Evolutionary conservation across 2,888 invertebrate species (phyloP), one percentile per base, ranked within the genome.

Genomic region (Neria commutata): DNA sequence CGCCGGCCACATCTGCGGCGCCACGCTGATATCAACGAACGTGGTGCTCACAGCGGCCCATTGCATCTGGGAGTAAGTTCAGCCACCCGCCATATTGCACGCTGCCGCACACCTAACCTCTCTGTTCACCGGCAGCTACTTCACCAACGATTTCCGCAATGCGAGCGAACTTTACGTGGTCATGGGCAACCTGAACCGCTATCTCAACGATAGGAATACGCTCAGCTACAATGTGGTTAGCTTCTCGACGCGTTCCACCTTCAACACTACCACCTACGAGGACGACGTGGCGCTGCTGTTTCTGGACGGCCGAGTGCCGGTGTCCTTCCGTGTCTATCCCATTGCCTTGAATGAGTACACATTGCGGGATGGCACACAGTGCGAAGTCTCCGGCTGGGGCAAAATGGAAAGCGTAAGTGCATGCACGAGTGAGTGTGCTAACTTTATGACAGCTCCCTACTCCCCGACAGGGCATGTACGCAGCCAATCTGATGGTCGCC

Each of bases 1-100:
- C 16, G 54, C 61, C 19, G 73, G 73, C 1, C 74, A 74, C 50
- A 60, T 72, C 26, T 74, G 74, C 24, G 73, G 74, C n/a, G 74
- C 71, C 2, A 64, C 72, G 2, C 52, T 74, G 23, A 71, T 74
- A 14, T 54, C 66, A 8, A 54, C 62, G 23, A 67, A 64, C n/a
- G 47, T 63, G 3, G 65, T 72, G 8, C 52, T 73, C 3, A 70
- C 72, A 8, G 66, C 73, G 14, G 67, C 67, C 3, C 72, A 73
- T 42, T 73, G 73, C 46, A 51, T 71, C 42, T 68, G 67, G 61
- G 64, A 68, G 73, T 73, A 54, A 57, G 63, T 64, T 0, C 24
- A 8, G 26, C 2, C 5, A 6, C 21, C 4, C 6, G 11, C 46
- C 10, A 19, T 46, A 23, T 23, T 23, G 23, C 14, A 23, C 10